Evolutionary conservation across 1,140 invertebrate species (phyloP).

Genomic region (Drosophila kohkoa): DNA sequence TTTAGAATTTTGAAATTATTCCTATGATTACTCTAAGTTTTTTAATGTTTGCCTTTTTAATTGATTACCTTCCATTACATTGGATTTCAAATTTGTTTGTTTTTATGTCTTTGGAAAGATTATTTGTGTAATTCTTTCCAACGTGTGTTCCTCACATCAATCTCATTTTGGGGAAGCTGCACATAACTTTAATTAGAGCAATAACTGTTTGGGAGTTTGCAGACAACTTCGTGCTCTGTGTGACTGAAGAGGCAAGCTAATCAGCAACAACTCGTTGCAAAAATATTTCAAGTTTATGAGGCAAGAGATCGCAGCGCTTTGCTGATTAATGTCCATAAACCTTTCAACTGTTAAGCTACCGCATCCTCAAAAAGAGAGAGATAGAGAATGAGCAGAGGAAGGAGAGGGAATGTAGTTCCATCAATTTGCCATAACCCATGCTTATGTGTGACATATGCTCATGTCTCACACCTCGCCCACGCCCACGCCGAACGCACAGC

Average conservation of each 20-base stretch:
- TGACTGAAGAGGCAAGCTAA: neutral
- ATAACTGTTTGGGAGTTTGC: neutral
- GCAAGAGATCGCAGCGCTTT: neutral
- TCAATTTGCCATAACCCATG: slow-evolving; percentile 71
- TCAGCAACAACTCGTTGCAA: neutral
- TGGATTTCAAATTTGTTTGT: no score
- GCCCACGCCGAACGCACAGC: slow-evolving; percentile 7
- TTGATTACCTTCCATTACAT: no score
- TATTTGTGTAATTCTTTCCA: neutral
- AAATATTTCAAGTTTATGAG: slow-evolving; percentile 1
- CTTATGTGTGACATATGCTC: slow-evolving; percentile 51
- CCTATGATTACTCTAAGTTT: no score
- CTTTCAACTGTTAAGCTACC: neutral
- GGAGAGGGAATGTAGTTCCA: slow-evolving; percentile 36
- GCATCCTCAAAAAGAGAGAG: neutral
- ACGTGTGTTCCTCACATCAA: neutral
- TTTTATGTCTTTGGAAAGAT: neutral
- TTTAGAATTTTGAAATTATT: no score
- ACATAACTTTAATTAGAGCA: neutral
- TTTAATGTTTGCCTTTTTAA: no score
- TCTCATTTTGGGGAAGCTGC: neutral
- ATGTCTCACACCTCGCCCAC: slow-evolving; percentile 4
- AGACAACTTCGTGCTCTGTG: neutral
- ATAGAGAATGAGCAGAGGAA: no score
- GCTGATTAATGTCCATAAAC: slow-evolving; percentile 13